phyloP scores from a whole-genome alignment of 53 echinoderm and acorn worm species.

The Patiria pectinifera region DNA sequence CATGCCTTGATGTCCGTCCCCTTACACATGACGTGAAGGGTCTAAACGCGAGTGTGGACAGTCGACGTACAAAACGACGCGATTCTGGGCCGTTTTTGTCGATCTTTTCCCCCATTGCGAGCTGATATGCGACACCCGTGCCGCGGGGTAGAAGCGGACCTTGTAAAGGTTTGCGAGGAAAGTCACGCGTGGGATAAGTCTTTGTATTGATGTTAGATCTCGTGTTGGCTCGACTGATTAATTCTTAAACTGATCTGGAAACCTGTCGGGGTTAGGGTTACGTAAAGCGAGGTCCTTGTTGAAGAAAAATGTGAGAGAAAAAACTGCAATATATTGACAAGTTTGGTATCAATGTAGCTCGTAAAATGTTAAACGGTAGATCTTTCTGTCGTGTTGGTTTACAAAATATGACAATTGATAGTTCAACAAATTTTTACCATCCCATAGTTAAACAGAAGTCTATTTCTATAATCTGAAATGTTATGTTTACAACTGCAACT shows the following conservation, averaged over 20 bases:
- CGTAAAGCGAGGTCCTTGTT: no score
- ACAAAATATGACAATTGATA: no score
- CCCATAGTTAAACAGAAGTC: no score
- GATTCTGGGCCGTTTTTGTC: background rate
- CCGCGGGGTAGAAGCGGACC: background rate
- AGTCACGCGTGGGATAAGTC: slow-evolving; percentile 37
- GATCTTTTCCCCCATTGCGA: background rate
- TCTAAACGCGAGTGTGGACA: slow-evolving; percentile 15
- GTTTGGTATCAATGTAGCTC: no score
- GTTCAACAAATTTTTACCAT: no score
- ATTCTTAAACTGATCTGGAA: background rate
- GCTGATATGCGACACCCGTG: slow-evolving; percentile 27
- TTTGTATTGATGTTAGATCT: slow-evolving; percentile 8
- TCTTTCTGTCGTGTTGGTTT: no score
- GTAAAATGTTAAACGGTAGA: no score
- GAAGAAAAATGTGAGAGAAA: no score
- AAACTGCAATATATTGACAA: no score
- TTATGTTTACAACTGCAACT: no score
- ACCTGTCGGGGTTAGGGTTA: background rate
- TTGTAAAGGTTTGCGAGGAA: background rate
- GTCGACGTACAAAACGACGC: background rate
- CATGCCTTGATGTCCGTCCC: background rate
- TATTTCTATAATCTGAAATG: no score
- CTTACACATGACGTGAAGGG: background rate
- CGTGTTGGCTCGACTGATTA: background rate